Evolutionary conservation across 1,140 invertebrate genomes (phyloP).

Genomic region (Agraylea sexmaculata): DNA sequence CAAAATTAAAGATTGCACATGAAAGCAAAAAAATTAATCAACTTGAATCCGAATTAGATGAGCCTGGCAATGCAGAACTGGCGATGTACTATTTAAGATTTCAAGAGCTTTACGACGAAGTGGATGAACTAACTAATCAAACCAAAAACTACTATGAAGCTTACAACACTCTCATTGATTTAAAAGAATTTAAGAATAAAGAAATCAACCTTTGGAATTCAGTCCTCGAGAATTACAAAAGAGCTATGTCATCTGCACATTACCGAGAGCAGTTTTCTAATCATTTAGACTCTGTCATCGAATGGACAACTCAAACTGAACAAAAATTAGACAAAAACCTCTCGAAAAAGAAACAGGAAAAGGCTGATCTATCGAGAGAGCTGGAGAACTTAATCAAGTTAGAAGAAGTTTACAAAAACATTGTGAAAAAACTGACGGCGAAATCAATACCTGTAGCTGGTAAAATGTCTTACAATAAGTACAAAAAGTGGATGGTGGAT

Average conservation of each 20-base stretch:
- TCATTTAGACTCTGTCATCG: conserved; percentile 10
- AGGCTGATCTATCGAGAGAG: conserved; percentile 5
- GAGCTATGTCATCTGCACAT: conserved; percentile 13
- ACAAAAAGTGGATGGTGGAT: too few relatives aligned
- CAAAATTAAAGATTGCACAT: conserved; percentile 2
- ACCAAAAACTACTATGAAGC: conserved; percentile 14
- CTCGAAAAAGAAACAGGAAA: conserved; percentile 1
- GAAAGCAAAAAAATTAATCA: conserved; percentile 11
- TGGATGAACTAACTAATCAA: conserved; percentile 3
- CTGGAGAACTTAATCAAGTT: conserved; percentile 4
- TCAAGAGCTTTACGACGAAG: conserved; percentile 9
- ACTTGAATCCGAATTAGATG: conserved; percentile 8
- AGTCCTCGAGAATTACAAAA: conserved; percentile 13
- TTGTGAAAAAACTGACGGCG: too few relatives aligned
- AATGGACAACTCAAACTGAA: conserved; percentile 13
- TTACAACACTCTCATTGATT: conserved; percentile 14
- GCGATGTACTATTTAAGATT: conserved; percentile 15
- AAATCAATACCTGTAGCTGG: too few relatives aligned
- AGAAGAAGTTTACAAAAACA: conserved; percentile 12
- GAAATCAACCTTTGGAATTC: conserved; percentile 16
- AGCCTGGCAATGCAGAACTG: conserved; percentile 11
- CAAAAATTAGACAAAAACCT: conserved; percentile 3
- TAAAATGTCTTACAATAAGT: too few relatives aligned
- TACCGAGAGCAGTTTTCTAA: conserved; percentile 13
- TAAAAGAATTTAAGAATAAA: conserved; percentile 10